These are phyloP conservation scores for Coleophora flavipennella DNA, from an alignment of 2,888 invertebrate genomes.

Conservation along the genomic window DNA sequence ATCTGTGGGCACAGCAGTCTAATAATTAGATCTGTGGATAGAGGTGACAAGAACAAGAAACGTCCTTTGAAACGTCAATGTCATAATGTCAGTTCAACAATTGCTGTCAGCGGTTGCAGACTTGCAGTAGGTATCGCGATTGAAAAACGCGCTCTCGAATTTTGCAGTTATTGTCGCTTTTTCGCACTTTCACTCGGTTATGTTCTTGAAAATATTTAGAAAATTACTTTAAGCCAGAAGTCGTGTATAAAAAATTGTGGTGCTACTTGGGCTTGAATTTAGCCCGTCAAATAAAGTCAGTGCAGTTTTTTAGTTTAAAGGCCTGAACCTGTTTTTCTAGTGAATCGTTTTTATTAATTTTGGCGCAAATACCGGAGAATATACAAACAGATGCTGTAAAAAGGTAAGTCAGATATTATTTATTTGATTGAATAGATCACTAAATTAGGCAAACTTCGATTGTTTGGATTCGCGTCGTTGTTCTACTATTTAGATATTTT, in stretches of 20 bases:
- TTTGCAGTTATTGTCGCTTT: constrained; percentile 40
- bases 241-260: constrained; percentile 6
- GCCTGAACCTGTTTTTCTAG: constrained; percentile 41
- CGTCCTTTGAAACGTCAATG: no score
- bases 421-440: neutral
- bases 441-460: constrained; percentile 1
- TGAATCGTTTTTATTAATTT: constrained; percentile 35
- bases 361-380: constrained; percentile 34
- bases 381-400: constrained; percentile 23
- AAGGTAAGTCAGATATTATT: constrained; percentile 36
- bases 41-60: no score
- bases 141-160: constrained; percentile 24
- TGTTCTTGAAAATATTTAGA: constrained; percentile 27
- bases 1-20: no score
- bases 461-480: constrained; percentile 14
- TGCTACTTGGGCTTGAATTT: constrained; percentile 12
- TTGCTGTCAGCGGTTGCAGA: no score
- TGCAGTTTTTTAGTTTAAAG: constrained; percentile 35
- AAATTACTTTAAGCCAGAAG: constrained; percentile 15
- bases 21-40: no score
- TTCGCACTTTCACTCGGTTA: constrained; percentile 48
- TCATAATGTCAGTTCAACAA: no score
- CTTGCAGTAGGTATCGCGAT: no score
- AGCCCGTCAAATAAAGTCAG: constrained; percentile 21
- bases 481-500: constrained; percentile 41